A percentile compares a stretch with the other conserved stretches of the same genome.
Evolutionary conservation across 2,888 invertebrate species (phyloP).

Genomic region (Acheta domesticus): DNA sequence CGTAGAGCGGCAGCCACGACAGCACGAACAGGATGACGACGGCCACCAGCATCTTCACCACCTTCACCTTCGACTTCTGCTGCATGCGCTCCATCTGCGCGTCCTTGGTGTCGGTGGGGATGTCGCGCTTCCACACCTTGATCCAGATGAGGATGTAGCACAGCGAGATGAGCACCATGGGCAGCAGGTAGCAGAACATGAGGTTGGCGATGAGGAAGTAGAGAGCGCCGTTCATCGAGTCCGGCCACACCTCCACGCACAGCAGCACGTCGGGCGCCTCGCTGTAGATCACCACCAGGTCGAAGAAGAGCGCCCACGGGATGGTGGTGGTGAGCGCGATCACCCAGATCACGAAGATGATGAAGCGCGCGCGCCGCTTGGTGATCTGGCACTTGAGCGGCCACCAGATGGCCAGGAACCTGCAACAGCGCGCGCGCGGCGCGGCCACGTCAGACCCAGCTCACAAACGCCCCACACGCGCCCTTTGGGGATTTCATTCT

Average conservation of each 20-base stretch:
- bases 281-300: slow-evolving; percentile 68
- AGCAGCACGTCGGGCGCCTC: slow-evolving; percentile 70
- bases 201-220: slow-evolving; percentile 88
- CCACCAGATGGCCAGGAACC: slow-evolving; percentile 95
- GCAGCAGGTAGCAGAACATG: slow-evolving; percentile 84
- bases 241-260: slow-evolving; percentile 84
- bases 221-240: slow-evolving; percentile 71
- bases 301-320: slow-evolving; percentile 90
- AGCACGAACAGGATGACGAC: slow-evolving; percentile 90
- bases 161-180: slow-evolving; percentile 84
- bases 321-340: slow-evolving; percentile 79
- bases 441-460: too few relatives aligned
- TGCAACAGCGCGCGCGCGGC: slow-evolving; percentile 50
- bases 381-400: slow-evolving; percentile 88
- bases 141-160: slow-evolving; percentile 92
- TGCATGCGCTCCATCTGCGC: slow-evolving; percentile 89
- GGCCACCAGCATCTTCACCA: slow-evolving; percentile 71
- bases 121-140: slow-evolving; percentile 81
- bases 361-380: slow-evolving; percentile 77
- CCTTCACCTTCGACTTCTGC: slow-evolving; percentile 76
- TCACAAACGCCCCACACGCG: too few relatives aligned
- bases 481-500: too few relatives aligned
- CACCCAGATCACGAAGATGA: slow-evolving; percentile 88
- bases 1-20: slow-evolving; percentile 89
- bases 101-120: slow-evolving; percentile 87